These are phyloP conservation scores for Loris lydekkerianus DNA, from an alignment of 2,797 vertebrate genomes.

Conservation along the genomic window DNA sequence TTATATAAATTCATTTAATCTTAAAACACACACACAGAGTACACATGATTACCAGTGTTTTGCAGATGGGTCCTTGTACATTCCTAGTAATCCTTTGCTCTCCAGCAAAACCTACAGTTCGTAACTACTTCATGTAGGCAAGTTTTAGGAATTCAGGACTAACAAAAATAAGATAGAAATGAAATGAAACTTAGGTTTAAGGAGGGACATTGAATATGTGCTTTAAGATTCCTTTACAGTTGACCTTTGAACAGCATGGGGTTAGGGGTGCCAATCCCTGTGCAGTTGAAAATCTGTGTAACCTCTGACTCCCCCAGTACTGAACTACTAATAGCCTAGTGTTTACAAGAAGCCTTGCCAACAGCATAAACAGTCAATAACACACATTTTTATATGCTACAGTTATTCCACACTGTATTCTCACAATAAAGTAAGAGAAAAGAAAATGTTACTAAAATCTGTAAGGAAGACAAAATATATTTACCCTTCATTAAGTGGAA, in stretches of 20 bases:
- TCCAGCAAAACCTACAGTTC: slow-evolving; percentile 32
- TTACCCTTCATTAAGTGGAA: background rate
- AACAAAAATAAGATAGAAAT: slow-evolving; percentile 10
- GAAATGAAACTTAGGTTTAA: background rate
- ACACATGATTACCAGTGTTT: background rate
- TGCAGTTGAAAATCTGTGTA: background rate
- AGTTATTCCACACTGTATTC: background rate
- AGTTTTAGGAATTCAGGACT: slow-evolving; percentile 34
- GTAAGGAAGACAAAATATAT: background rate
- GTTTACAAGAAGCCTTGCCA: background rate
- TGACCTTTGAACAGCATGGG: background rate
- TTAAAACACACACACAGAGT: background rate
- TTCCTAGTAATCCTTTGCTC: background rate
- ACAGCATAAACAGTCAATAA: background rate
- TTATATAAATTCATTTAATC: slow-evolving; percentile 4
- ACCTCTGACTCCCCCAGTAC: background rate
- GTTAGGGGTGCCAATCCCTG: background rate
- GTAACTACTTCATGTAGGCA: slow-evolving; percentile 16
- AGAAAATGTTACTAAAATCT: background rate
- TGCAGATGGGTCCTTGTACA: background rate
- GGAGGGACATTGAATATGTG: background rate
- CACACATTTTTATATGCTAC: no score
- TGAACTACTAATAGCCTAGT: background rate
- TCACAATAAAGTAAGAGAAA: background rate
- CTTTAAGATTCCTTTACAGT: background rate